Base-by-base conservation (phyloP, 2,113 vertebrate species). In the Oxyruncus cristatus region DNA sequence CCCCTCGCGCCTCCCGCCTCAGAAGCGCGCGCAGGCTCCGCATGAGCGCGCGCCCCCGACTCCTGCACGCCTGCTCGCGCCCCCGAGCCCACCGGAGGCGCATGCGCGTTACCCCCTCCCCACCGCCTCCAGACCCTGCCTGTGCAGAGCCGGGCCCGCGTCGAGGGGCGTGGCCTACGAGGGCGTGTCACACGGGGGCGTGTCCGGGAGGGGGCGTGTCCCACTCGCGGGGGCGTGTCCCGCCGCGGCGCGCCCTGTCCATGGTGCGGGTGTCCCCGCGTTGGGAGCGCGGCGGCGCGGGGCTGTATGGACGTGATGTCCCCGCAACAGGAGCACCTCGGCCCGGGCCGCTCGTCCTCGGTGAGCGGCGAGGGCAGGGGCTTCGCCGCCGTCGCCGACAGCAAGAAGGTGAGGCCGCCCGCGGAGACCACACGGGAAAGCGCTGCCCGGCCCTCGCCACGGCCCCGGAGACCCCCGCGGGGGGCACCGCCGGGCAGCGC, bases 261-360 rank as follows among this genome's bases (percentile, higher is more conserved):
- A 70, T 87, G 90, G 87, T 85, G 79, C 63, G 66, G 46, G 16
- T 47, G 79, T 77, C 32, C 68, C 79, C 58, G 79, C 79, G 47
- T 81, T 47, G 66, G 73, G 82, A 87, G 94, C 78, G 89, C 61
- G 19, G 89, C 16, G 92, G 67, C 2, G 47, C 70, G 75, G 59
- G 91, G 93, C 96, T 97, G 96, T 68, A 98, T 98, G 98, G 97
- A 97, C 97, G 98, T 97, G 79, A 98, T 98, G 98, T 98, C 98
- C 91, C 63, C 98, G 55, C 98, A 98, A 95, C 98, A 98, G 94
- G 98, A 98, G 90, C 98, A 97, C 93, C 93, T 98, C 55, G 97
- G 96, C 66, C 97, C 98, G 81, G 84, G 93, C 55, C 98, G 98
- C 91, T 98, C 98, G 62, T 97, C 97, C 44, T 98, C 98, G 56